Percentiles rank a stretch among this genome's conserved stretches.
These are phyloP conservation scores for Myzus persicae DNA, from an alignment of 1,140 invertebrate species.

Conservation along the genomic window DNA sequence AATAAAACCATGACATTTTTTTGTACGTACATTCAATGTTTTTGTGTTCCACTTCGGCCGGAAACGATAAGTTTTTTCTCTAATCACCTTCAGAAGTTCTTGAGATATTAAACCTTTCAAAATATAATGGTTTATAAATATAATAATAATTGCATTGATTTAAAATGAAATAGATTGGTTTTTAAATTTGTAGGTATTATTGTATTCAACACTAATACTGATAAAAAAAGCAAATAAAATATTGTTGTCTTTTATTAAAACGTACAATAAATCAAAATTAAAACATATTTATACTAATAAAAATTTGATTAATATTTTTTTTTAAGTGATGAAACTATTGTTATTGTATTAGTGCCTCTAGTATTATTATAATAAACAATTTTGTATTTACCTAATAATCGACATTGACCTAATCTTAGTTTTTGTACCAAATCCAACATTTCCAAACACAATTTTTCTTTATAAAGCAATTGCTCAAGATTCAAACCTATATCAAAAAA, in stretches of 20 bases:
- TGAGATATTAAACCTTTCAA: constrained; percentile 28
- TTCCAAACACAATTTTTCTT: constrained; percentile 32
- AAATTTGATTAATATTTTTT: not conserved
- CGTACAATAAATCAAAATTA: not conserved
- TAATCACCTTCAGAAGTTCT: not conserved
- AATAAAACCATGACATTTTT: not conserved
- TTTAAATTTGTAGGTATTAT: no score
- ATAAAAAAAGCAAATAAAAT: not conserved
- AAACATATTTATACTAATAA: not conserved
- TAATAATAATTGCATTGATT: not conserved
- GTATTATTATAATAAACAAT: not conserved
- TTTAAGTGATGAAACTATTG: not conserved
- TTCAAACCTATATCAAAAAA: not conserved
- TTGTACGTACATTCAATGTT: constrained; percentile 7
- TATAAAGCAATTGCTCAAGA: constrained; percentile 32
- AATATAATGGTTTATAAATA: not conserved
- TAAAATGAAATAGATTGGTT: not conserved
- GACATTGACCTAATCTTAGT: constrained; percentile 33
- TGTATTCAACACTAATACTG: not conserved
- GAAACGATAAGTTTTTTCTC: not conserved
- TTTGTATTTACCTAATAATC: constrained; percentile 10
- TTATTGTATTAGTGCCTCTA: no score
- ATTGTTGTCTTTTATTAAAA: not conserved
- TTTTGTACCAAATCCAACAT: constrained; percentile 24
- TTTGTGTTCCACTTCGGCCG: not conserved